Base-by-base conservation (phyloP, 2,113 vertebrate species). In the Ciconia boyciana region DNA sequence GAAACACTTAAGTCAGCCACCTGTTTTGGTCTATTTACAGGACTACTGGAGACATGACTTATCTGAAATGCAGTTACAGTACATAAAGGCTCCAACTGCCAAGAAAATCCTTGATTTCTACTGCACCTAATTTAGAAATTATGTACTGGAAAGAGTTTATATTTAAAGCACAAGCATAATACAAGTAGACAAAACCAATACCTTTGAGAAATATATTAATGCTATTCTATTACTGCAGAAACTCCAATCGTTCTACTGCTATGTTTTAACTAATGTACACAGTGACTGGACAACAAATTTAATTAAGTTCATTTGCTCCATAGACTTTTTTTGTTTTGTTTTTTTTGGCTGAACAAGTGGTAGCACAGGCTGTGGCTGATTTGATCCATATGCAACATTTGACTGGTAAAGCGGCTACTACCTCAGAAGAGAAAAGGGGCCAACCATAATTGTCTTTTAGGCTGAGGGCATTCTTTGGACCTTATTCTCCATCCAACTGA, bases 1-100 rank as follows among this genome's bases (percentile, higher is more conserved):
- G 15, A 85, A 94, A 93, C 72, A 49, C 93, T 93, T 69, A 90
- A 94, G 84, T 87, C 88, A 96, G 95, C 76, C 89, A 93, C 95
- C 89, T 95, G 88, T 68, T 94, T 86, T 82, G 76, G 92, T 95
- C 96, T 95, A 93, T 95, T 94, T 92, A 96, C 94, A 94, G 94
- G 72, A 94, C 77, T 94, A 48, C 55, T 75, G 89, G 74, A 94
- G 87, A 93, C 83, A 92, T 46, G 55, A 89, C 65, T 68, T 86
- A 79, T 84, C 93, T 89, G 70, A 94, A 94, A 89, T 48, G 51
- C 70, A 95, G 74, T 82, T 90, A 87, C 49, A 93, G 65, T 76
- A 83, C 55, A 81, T 31, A 66, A 89, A 94, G 69, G 66, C 77
- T 95, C 71, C 76, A 91, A 90, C 10, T 93, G 93, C 84, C 87